These are phyloP conservation scores for Lordiphosa collinella DNA, from an alignment of 1,140 invertebrate genomes.

Conservation along the genomic window DNA sequence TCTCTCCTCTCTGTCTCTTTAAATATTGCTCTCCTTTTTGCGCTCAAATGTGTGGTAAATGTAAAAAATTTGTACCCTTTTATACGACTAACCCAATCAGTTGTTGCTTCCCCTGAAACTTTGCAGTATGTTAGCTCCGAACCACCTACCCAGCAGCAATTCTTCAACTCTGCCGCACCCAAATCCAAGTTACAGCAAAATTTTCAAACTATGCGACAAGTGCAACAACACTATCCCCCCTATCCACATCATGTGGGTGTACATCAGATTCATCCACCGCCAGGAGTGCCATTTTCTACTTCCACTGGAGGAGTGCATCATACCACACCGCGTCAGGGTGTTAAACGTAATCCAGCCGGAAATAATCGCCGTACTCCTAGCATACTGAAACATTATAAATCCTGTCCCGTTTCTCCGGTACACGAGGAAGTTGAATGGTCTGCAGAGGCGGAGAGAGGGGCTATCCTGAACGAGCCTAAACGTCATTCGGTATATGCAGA, in stretches of 20 bases:
- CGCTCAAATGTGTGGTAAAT: conserved; percentile 53
- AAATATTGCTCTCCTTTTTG: conserved; percentile 38
- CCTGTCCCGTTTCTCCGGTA: conserved; percentile 85
- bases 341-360: conserved; percentile 65
- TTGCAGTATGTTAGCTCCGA: conserved; percentile 60
- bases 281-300: conserved; percentile 59
- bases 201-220: conserved; percentile 76
- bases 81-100: conserved; percentile 54
- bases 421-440: conserved; percentile 85
- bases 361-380: conserved; percentile 81
- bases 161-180: conserved; percentile 73
- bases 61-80: conserved; percentile 15
- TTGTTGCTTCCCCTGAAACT: conserved; percentile 66
- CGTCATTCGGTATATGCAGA: conserved; percentile 79
- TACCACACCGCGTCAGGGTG: conserved; percentile 21
- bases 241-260: conserved; percentile 79
- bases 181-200: conserved; percentile 80
- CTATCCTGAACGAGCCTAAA: conserved; percentile 55
- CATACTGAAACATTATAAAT: conserved; percentile 85
- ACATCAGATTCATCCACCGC: conserved; percentile 75
- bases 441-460: conserved; percentile 41
- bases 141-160: conserved; percentile 33
- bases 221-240: conserved; percentile 79
- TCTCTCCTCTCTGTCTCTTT: conserved; percentile 31
- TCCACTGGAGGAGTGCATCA: conserved; percentile 1